Conservation (phyloP, 2,797 vertebrate species). For the Myripristis murdjan region DNA sequence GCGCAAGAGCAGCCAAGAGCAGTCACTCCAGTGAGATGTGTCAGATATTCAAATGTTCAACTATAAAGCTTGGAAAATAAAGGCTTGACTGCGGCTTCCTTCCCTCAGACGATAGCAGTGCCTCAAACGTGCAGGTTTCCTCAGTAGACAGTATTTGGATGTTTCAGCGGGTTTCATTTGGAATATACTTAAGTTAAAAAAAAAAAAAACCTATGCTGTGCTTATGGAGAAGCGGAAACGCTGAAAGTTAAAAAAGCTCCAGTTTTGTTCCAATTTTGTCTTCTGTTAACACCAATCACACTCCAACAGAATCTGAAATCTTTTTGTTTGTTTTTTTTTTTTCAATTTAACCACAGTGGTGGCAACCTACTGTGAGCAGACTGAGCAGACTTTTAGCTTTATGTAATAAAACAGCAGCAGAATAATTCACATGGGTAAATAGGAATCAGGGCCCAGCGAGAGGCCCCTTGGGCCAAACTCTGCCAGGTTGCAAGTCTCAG, state of each 20-base stretch:
- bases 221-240: no score
- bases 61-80: neutral
- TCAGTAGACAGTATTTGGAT: no score
- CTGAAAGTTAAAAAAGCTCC: constrained; percentile 8
- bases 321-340: constrained; percentile 37
- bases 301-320: constrained; percentile 1
- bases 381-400: constrained; percentile 51
- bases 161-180: no score
- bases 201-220: no score
- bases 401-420: constrained; percentile 71
- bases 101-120: no score
- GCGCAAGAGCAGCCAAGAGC: neutral
- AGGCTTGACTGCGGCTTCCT: no score
- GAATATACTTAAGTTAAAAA: no score
- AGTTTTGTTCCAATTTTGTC: neutral
- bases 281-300: constrained; percentile 6
- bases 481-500: constrained; percentile 78
- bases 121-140: no score
- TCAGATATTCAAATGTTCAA: constrained; percentile 21
- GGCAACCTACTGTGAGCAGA: constrained; percentile 42
- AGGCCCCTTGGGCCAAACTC: constrained; percentile 69
- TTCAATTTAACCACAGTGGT: neutral
- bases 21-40: neutral
- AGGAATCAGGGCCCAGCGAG: constrained; percentile 56
- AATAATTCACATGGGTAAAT: constrained; percentile 70